Conservation (phyloP, 2,797 vertebrate species). For the Ambastaia sidthimunki region DNA sequence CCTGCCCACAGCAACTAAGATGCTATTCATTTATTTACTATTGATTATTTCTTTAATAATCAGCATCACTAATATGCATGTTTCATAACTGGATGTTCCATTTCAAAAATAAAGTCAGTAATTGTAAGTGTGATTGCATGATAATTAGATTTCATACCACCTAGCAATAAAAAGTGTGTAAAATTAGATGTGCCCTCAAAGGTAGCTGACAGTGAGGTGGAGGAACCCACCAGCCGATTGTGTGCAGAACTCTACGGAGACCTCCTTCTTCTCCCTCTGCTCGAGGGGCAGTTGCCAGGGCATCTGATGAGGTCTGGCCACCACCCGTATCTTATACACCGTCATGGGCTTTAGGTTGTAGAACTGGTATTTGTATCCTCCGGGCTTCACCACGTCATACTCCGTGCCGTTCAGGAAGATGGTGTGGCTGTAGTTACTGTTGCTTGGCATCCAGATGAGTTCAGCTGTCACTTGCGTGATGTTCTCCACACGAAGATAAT, state of each 20-base stretch:
- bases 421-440: constrained; percentile 96
- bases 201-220: constrained; percentile 16
- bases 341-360: constrained; percentile 90
- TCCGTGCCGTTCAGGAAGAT: constrained; percentile 95
- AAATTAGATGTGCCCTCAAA: background rate
- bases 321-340: constrained; percentile 91
- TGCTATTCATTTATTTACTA: too few relatives aligned
- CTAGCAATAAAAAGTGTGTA: background rate
- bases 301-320: constrained; percentile 96
- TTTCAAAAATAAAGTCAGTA: background rate
- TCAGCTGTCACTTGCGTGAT: constrained; percentile 90
- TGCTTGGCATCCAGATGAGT: constrained; percentile 95
- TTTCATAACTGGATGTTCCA: background rate
- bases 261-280: constrained; percentile 93
- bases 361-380: constrained; percentile 92
- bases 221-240: constrained; percentile 88
- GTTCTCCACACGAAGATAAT: constrained; percentile 88
- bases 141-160: background rate
- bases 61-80: background rate
- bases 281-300: constrained; percentile 97
- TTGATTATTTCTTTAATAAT: background rate
- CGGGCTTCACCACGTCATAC: constrained; percentile 89
- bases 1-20: background rate
- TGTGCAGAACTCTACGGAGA: constrained; percentile 93
- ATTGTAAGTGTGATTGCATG: background rate